Conservation (phyloP, 2,888 invertebrate genomes). For the Fragum fragum region DNA sequence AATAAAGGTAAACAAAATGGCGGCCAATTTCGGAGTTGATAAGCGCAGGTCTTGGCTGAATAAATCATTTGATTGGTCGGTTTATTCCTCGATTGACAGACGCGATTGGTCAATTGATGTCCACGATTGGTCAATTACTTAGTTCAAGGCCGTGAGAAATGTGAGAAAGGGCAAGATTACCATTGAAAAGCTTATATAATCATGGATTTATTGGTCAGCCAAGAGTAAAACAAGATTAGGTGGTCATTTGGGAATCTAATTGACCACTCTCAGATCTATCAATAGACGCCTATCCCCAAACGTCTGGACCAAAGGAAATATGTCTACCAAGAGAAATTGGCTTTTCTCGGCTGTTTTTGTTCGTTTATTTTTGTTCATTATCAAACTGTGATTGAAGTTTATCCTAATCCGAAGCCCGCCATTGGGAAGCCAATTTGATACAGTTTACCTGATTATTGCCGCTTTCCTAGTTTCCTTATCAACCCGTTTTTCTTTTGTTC, state of each 20-base stretch:
- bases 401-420: background rate
- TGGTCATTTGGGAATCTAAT: slow-evolving; percentile 7
- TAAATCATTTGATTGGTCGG: too few species aligned
- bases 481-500: too few species aligned
- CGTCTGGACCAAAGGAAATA: background rate
- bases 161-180: slow-evolving; percentile 3
- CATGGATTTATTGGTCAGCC: slow-evolving; percentile 3
- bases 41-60: too few species aligned
- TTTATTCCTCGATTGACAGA: too few species aligned
- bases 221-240: slow-evolving; percentile 12
- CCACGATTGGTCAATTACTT: background rate
- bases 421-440: too few species aligned
- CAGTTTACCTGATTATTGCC: too few species aligned
- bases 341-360: background rate
- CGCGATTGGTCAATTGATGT: too few species aligned
- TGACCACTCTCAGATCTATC: background rate
- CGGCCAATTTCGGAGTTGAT: too few species aligned
- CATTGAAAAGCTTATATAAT: background rate
- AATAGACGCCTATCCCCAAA: background rate
- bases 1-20: too few species aligned
- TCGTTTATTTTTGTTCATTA: background rate
- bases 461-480: too few species aligned
- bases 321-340: background rate
- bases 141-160: background rate
- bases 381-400: background rate